These are phyloP conservation scores for Cyclina sinensis DNA, from an alignment of 1,140 invertebrate species.

Conservation along the genomic window DNA sequence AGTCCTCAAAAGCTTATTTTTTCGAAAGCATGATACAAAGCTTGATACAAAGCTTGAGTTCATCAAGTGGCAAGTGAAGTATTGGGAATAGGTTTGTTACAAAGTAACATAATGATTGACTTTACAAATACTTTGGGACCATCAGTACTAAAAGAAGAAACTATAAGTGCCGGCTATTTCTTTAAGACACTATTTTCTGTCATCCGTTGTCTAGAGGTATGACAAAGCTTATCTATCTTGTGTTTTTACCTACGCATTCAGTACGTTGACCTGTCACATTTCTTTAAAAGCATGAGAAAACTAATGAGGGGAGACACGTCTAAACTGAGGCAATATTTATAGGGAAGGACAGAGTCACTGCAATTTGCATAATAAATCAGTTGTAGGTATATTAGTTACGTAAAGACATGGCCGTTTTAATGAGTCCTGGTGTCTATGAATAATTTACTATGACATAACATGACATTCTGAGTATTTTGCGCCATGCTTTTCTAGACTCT, in stretches of 20 bases:
- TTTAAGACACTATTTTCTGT: too few species aligned
- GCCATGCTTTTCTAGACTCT: not conserved
- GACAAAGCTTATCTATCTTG: slow-evolving; percentile 6
- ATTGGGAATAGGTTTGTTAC: too few species aligned
- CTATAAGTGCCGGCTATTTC: too few species aligned
- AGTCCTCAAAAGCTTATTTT: too few species aligned
- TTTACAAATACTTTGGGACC: too few species aligned
- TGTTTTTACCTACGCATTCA: not conserved
- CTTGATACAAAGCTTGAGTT: too few species aligned
- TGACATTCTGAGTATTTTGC: slow-evolving; percentile 9
- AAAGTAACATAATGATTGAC: too few species aligned
- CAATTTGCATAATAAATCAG: slow-evolving; percentile 64
- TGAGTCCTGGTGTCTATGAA: slow-evolving; percentile 24
- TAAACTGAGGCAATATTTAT: slow-evolving; percentile 17
- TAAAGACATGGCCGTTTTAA: slow-evolving; percentile 55
- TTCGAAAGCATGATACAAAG: too few species aligned
- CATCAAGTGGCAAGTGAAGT: too few species aligned
- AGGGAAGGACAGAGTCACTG: not conserved
- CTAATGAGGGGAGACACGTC: not conserved
- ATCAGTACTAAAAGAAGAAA: too few species aligned
- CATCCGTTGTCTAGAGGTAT: not conserved
- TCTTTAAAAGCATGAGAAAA: too few species aligned
- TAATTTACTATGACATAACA: slow-evolving; percentile 39
- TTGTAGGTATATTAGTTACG: slow-evolving; percentile 44
- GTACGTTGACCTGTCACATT: not conserved